Percentiles rank a stretch among this genome's conserved stretches.
phyloP scores from a whole-genome alignment of 2,888 invertebrate species.

The Conistra vaccinii region DNA sequence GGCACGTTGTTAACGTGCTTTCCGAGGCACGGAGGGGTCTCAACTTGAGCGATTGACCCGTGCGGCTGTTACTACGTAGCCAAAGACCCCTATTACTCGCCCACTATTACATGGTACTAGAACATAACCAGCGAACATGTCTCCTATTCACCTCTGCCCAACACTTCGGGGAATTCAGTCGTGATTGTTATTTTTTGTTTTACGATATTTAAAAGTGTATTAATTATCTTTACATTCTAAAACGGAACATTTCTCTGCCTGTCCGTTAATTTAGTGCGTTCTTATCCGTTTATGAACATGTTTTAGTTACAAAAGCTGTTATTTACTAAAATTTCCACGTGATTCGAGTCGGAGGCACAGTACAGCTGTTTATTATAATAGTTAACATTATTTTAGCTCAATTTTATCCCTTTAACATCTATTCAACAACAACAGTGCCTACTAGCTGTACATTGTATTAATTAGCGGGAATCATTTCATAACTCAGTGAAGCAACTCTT shows the following conservation, averaged over 20 bases:
- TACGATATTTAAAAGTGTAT: background rate
- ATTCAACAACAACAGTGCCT: background rate
- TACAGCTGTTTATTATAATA: background rate
- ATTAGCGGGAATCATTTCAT: slow-evolving; percentile 49
- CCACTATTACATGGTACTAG: background rate
- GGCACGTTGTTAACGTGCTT: too few species aligned
- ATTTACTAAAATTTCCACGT: background rate
- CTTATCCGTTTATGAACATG: background rate
- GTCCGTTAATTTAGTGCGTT: background rate
- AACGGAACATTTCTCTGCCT: background rate
- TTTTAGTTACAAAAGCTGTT: background rate
- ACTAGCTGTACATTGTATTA: slow-evolving; percentile 38
- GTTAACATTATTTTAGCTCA: background rate
- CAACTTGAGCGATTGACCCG: too few species aligned
- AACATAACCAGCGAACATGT: too few species aligned
- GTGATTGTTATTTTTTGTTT: background rate
- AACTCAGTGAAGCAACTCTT: slow-evolving; percentile 44
- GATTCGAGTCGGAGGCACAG: background rate
- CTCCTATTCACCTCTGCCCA: too few species aligned
- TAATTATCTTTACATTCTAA: background rate
- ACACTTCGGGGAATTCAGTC: background rate
- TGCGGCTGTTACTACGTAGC: too few species aligned
- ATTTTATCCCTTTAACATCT: background rate
- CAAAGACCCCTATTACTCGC: too few species aligned
- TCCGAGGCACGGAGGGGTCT: too few species aligned